Evolutionary conservation across 1,140 invertebrate genomes (phyloP).

Genomic region (Philopotamus ludificatus): DNA sequence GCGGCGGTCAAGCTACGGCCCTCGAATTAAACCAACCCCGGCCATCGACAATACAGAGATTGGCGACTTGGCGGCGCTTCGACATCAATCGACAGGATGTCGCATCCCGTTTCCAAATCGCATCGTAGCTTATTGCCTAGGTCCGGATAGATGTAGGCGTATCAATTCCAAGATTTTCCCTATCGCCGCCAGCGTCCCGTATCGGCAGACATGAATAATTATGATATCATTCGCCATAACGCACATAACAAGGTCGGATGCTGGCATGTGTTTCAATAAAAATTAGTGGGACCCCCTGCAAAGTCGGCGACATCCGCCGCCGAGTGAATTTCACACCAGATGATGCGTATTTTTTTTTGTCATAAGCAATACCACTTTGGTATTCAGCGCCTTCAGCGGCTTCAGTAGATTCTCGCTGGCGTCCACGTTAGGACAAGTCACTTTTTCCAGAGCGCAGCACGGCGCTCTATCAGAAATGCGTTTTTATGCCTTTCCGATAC

Average conservation of each 20-base stretch:
- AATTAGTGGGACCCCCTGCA: background rate
- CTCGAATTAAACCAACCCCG: too few species aligned
- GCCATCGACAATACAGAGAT: too few species aligned
- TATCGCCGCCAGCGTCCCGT: background rate
- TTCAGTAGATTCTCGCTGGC: background rate
- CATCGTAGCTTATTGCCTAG: background rate
- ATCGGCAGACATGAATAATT: too few species aligned
- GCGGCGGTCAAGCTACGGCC: too few species aligned
- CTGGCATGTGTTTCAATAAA: background rate
- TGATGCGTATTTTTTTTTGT: too few species aligned
- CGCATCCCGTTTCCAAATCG: background rate
- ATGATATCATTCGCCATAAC: too few species aligned
- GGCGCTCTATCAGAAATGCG: background rate
- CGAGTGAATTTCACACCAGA: too few species aligned
- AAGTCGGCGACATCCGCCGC: background rate
- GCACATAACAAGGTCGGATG: background rate
- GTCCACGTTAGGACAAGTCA: slow-evolving; percentile 25
- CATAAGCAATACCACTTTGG: too few species aligned
- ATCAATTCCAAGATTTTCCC: background rate
- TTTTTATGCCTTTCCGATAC: slow-evolving; percentile 12
- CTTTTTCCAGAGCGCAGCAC: slow-evolving; percentile 18
- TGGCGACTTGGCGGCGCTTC: too few species aligned
- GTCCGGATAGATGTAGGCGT: background rate
- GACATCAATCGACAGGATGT: too few species aligned
- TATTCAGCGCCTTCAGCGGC: background rate